phyloP scores from a whole-genome alignment of 2,113 vertebrate species.

The Carettochelys insculpta region DNA sequence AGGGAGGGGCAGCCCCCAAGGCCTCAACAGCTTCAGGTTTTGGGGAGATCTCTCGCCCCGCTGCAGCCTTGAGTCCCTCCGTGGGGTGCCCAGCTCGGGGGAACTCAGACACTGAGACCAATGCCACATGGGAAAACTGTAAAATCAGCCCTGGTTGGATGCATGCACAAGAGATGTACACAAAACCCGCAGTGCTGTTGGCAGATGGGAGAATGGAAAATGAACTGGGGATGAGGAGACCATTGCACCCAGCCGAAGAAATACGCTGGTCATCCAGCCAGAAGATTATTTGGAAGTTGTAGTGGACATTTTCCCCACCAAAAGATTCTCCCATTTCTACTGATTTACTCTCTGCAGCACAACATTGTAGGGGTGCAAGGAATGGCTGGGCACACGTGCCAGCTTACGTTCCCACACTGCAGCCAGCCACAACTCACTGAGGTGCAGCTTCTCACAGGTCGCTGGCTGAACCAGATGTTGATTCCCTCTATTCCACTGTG shows the following conservation, averaged over 20 bases:
- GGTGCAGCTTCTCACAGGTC: not conserved
- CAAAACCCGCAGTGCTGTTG: not conserved
- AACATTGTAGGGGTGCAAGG: not conserved
- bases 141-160: not conserved
- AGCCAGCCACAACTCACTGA: not conserved
- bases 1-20: too few species aligned
- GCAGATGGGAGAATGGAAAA: not conserved
- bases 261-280: not conserved
- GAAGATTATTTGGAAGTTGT: not conserved
- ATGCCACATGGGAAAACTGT: accelerated
- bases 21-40: too few species aligned
- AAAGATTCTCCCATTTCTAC: not conserved
- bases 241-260: not conserved
- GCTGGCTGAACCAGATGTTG: not conserved
- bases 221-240: not conserved
- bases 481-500: not conserved
- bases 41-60: too few species aligned
- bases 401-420: not conserved
- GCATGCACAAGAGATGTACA: accelerated
- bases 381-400: accelerated
- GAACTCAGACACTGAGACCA: not conserved
- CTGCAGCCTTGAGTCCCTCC: too few species aligned
- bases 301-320: not conserved
- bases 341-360: not conserved
- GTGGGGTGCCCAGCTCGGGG: too few species aligned